These are phyloP conservation scores for Corythaixoides concolor DNA, from an alignment of 2,113 vertebrate species.

Conservation along the genomic window DNA sequence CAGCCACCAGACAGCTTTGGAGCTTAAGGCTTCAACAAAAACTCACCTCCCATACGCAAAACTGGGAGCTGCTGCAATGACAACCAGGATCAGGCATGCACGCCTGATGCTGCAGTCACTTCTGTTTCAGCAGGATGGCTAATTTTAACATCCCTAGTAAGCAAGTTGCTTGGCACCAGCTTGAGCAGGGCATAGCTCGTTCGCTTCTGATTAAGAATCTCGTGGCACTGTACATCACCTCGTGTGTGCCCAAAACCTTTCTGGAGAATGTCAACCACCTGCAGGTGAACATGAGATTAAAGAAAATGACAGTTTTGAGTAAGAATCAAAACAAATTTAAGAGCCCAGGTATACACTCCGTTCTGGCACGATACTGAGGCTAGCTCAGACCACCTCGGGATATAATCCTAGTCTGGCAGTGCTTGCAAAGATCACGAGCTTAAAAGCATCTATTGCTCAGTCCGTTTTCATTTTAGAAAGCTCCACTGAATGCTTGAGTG, in stretches of 20 bases:
- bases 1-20: background rate
- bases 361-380: background rate
- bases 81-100: fast-evolving
- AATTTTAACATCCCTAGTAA: background rate
- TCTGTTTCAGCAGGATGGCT: fast-evolving
- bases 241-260: background rate
- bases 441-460: background rate
- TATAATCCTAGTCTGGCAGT: background rate
- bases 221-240: fast-evolving
- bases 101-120: background rate
- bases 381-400: background rate
- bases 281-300: background rate
- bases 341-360: background rate
- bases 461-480: background rate
- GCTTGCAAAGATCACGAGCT: background rate
- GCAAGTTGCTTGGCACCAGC: background rate
- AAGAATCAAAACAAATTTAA: background rate
- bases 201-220: background rate
- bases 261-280: background rate
- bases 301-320: background rate
- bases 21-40: background rate
- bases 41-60: background rate
- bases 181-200: background rate
- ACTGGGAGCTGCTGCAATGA: background rate
- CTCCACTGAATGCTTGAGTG: fast-evolving